Evolutionary conservation across 1,140 invertebrate genomes (phyloP), one percentile per base, ranked within the genome.

Genomic region (Caenorhabditis remanei): DNA sequence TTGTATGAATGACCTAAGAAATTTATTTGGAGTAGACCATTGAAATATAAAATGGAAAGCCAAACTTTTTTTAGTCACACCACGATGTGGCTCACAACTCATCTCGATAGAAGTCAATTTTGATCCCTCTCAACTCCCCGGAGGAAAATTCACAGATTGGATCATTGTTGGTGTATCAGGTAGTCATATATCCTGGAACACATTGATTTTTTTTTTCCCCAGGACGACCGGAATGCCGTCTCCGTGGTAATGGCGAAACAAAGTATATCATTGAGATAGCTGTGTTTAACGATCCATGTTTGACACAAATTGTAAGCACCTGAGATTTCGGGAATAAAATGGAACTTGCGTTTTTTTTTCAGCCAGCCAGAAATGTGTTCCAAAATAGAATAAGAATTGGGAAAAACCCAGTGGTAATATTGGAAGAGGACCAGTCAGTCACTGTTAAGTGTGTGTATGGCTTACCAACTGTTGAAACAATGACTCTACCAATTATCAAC

Each of bases 351-450:
- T 2, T 32, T 11, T 56, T 11, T 56, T 71, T 88, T 48, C 56
- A 88, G 87, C 87, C 87, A 40, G 83, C 83, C 16, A n/a, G 41
- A 48, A 84, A 84, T 21, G 83, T 88, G 3, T 88, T 88, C 46
- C 87, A 88, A 53, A 88, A 88, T 65, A 65, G 87, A 19, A 85
- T 88, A n/a, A 63, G 87, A 21, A 88, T 88, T 21, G 87, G 87
- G 1, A 71, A 88, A 21, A 88, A 88, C 63, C 87, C 87, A 46
- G 67, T 65, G 14, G 87, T 88, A 0, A 88, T 88, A 6, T 21
- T 88, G 2, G 85, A 88, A 55, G 84, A 84, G 32, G 87, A 88
- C 40, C 87, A 88, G 46, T 87, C 87, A 11, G 40, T 88, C 16
- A 85, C 83, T 43, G 87, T 88, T 0, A 88, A 88, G 40, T 88